These are phyloP conservation scores for Opisthograptis luteolata DNA, from an alignment of 2,888 invertebrate species.

Conservation along the genomic window DNA sequence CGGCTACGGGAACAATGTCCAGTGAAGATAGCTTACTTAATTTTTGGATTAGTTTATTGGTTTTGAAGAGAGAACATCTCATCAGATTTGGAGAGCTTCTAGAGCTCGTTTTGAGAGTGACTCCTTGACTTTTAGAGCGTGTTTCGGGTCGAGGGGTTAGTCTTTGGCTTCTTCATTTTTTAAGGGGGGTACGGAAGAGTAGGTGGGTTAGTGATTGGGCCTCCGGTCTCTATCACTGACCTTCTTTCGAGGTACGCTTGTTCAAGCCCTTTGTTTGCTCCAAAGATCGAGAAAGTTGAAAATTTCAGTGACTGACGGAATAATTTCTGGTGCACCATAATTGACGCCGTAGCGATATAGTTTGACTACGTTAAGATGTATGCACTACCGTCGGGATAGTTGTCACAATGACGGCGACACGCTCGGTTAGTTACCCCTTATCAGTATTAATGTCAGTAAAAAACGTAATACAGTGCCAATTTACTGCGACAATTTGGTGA, in stretches of 20 bases:
- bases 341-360: too few species aligned
- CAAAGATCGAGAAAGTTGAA: not conserved
- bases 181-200: too few species aligned
- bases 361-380: slow-evolving; percentile 3
- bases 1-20: slow-evolving; percentile 76
- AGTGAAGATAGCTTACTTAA: slow-evolving; percentile 39
- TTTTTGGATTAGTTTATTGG: slow-evolving; percentile 3
- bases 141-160: not conserved
- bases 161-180: too few species aligned
- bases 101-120: not conserved
- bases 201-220: too few species aligned
- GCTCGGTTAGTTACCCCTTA: not conserved
- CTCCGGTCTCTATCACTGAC: too few species aligned
- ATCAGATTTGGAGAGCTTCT: not conserved
- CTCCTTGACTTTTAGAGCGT: not conserved
- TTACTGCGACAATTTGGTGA: not conserved
- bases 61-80: too few species aligned
- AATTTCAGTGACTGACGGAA: not conserved
- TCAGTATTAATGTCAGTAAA: slow-evolving; percentile 22
- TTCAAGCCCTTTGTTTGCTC: too few species aligned
- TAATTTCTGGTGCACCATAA: too few species aligned
- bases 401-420: too few species aligned
- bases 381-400: not conserved
- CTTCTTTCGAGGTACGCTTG: too few species aligned
- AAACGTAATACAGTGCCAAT: slow-evolving; percentile 18